Conservation (phyloP, 2,797 vertebrate species). For the Mallotus villosus region DNA sequence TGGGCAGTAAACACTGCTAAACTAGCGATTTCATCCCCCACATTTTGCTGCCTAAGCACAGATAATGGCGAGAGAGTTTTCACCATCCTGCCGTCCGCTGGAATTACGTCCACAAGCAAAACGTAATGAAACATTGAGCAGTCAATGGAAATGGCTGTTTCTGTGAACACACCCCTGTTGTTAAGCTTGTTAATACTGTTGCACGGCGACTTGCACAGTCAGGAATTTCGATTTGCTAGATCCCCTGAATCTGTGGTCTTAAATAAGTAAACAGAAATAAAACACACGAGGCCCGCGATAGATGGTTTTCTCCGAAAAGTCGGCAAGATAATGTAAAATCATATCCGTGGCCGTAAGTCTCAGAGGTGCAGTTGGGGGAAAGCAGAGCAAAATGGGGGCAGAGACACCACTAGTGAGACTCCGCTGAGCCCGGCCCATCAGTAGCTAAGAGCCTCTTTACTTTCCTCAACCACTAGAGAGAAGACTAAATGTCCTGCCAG, state of each 20-base stretch:
- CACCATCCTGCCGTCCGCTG: too few species aligned
- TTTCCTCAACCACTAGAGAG: slow-evolving; percentile 61
- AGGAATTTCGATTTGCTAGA: background rate
- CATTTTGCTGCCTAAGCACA: too few species aligned
- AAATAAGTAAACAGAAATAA: slow-evolving; percentile 1
- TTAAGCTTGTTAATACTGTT: background rate
- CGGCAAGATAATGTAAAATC: slow-evolving; percentile 55
- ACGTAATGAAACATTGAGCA: background rate
- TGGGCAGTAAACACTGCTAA: background rate
- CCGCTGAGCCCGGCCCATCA: slow-evolving; percentile 50
- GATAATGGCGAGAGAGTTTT: too few species aligned
- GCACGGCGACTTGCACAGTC: background rate
- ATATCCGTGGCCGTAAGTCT: slow-evolving; percentile 52
- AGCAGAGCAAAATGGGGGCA: slow-evolving; percentile 60
- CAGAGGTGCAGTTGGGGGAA: slow-evolving; percentile 66
- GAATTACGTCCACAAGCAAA: background rate
- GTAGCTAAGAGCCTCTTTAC: slow-evolving; percentile 75
- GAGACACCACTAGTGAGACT: slow-evolving; percentile 46
- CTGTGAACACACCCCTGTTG: background rate
- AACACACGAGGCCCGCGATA: background rate
- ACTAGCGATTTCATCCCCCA: background rate
- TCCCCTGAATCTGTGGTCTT: background rate
- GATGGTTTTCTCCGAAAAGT: slow-evolving; percentile 18
- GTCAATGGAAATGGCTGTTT: background rate
- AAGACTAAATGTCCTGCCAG: slow-evolving; percentile 57